These are phyloP conservation scores for Lipophrys pholis DNA, from an alignment of 2,113 vertebrate genomes.

Conservation along the genomic window DNA sequence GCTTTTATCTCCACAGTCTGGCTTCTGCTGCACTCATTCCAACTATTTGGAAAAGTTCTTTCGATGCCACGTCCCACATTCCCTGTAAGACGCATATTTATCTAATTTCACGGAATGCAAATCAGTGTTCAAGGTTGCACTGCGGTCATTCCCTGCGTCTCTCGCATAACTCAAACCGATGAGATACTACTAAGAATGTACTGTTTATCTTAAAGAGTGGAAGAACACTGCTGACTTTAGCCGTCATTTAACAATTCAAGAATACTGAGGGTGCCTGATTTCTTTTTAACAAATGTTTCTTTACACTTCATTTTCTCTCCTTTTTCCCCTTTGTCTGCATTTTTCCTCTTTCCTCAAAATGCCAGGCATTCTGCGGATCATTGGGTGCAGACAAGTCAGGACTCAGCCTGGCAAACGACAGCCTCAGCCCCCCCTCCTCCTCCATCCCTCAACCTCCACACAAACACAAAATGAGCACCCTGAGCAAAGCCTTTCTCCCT, in stretches of 20 bases:
- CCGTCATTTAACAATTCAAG: too few species aligned
- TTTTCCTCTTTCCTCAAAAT: conserved; percentile 55
- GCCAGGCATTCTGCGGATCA: conserved; percentile 71
- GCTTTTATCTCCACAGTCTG: not conserved
- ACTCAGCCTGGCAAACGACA: conserved; percentile 57
- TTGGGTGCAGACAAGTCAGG: conserved; percentile 64
- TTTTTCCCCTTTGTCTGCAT: conserved; percentile 3
- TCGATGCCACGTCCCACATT: conserved; percentile 49
- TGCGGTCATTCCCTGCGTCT: conserved; percentile 43
- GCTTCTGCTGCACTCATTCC: conserved; percentile 11
- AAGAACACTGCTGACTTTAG: conserved; percentile 7
- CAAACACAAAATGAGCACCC: conserved; percentile 56
- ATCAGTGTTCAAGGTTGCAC: conserved; percentile 43
- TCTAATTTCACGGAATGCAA: conserved; percentile 45
- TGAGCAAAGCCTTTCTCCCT: conserved; percentile 63
- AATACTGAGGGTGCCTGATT: too few species aligned
- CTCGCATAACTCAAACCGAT: conserved; percentile 54
- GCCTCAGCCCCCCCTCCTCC: conserved; percentile 53
- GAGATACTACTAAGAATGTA: conserved; percentile 7
- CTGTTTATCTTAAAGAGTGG: conserved; percentile 5
- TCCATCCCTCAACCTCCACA: conserved; percentile 3
- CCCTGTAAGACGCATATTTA: conserved; percentile 29
- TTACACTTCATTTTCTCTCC: conserved; percentile 40
- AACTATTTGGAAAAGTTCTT: conserved; percentile 34
- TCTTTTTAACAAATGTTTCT: not conserved